Evolutionary conservation across 2,888 invertebrate genomes (phyloP).

Genomic region (Silvanus unidentatus): DNA sequence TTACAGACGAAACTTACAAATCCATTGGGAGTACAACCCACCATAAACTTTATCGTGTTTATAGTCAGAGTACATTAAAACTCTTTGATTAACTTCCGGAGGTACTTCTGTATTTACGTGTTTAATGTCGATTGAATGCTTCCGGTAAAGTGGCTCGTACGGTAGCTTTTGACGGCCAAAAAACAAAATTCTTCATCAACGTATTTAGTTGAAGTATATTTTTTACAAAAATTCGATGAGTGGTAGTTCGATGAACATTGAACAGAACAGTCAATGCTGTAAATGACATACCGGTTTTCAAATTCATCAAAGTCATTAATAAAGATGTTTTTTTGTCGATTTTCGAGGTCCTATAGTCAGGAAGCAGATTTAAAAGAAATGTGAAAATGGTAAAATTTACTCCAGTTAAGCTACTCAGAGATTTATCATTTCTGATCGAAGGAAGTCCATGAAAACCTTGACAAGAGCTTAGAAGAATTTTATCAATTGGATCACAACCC

Average conservation of each 20-base stretch:
- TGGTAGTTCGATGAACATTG: constrained; percentile 17
- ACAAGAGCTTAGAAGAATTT: constrained; percentile 2
- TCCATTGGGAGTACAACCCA: constrained; percentile 2
- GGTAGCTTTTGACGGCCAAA: constrained; percentile 8
- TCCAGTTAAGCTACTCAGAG: constrained; percentile 18
- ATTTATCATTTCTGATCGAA: constrained; percentile 17
- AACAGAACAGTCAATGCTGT: constrained; percentile 16
- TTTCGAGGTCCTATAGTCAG: constrained; percentile 3
- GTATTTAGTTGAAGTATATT: constrained; percentile 10
- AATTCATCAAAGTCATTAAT: constrained; percentile 19
- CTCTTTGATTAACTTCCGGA: constrained; percentile 1
- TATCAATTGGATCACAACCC: background rate
- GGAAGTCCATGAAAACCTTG: constrained; percentile 12
- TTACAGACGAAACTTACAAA: background rate
- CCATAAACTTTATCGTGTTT: background rate
- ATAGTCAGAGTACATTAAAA: constrained; percentile 2
- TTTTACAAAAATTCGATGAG: constrained; percentile 18
- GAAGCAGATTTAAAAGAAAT: constrained; percentile 15
- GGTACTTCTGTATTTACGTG: constrained; percentile 10
- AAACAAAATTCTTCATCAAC: constrained; percentile 14
- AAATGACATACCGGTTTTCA: constrained; percentile 17
- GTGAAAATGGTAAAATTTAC: constrained; percentile 16
- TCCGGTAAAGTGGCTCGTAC: constrained; percentile 8
- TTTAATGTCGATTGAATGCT: constrained; percentile 11
- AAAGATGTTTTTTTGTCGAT: constrained; percentile 12